Evolutionary conservation across 2,113 vertebrate genomes (phyloP), one percentile per base, ranked within the genome.

Genomic region (Marmota monax): DNA sequence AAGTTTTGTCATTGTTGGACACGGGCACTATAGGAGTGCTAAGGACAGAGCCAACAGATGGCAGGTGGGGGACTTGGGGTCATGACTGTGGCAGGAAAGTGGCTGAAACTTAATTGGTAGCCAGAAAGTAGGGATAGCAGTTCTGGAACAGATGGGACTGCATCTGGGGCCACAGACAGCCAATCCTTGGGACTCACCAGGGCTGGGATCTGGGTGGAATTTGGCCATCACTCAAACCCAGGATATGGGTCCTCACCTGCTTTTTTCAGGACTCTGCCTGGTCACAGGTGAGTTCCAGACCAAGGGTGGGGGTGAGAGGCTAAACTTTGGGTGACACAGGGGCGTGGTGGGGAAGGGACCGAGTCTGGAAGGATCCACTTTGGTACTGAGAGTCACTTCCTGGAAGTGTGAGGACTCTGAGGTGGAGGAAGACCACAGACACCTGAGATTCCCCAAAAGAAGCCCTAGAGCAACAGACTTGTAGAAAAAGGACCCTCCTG

Each of bases 11-110:
- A 3, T 4, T 74, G 4, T 23, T 61, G 39, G 17, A 20, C 12
- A 5, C 0, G 0, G 29, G 7, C 0, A 1, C 16, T 27, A 7
- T 51, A 7, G 51, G 7, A 42, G 2, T 84, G 51, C 23, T 79
- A 32, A 67, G 48, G 23, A 53, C 17, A 48, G 69, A 84, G 56
- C 77, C 69, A 65, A 23, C 0, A 37, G 61, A 37, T 25, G 4
- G 39, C 6, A 17, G 4, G 4, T 29, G 11, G 77, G 37, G 22
- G 11, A 2, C 17, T 23, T 10, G 4, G 29, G 22, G 10, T 2
- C 14, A 16, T 17, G 48, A 13, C 1, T 25, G 17, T 23, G 53
- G n/a, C 1, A 14, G 32, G 27, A 63, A 80, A 37, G 51, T 25
- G 25, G 16, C 37, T 34, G 39, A 73, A 29, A 78, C 23, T 18